Evolutionary conservation across 2,113 vertebrate species (phyloP).

Genomic region (Epinephelus lanceolatus): DNA sequence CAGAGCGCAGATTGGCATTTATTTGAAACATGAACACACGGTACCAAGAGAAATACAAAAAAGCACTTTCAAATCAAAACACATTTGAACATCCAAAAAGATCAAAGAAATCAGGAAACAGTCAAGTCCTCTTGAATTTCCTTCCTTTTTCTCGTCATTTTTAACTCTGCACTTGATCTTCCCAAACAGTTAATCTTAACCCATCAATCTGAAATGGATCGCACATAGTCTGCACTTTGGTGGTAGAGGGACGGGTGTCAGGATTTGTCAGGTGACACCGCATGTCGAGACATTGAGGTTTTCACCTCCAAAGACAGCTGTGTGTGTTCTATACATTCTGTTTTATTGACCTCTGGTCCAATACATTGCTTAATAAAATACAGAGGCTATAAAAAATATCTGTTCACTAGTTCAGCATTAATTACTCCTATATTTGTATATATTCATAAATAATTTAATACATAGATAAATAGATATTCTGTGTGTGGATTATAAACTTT

Average conservation of each 20-base stretch:
- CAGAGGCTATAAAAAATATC: slow-evolving; percentile 87
- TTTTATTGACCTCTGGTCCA: slow-evolving; percentile 73
- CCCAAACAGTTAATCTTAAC: slow-evolving; percentile 49
- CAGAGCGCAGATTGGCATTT: slow-evolving; percentile 76
- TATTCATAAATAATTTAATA: slow-evolving; percentile 81
- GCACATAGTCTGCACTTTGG: slow-evolving; percentile 64
- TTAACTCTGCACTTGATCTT: not conserved
- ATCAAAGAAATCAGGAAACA: slow-evolving; percentile 72
- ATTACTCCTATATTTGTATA: slow-evolving; percentile 64
- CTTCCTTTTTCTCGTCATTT: not conserved
- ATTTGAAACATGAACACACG: slow-evolving; percentile 83
- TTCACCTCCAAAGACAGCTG: slow-evolving; percentile 72
- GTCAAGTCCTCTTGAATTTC: slow-evolving; percentile 61
- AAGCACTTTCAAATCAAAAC: slow-evolving; percentile 79
- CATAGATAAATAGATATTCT: slow-evolving; percentile 89
- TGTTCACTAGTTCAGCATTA: slow-evolving; percentile 77
- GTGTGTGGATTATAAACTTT: slow-evolving; percentile 85
- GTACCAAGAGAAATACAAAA: slow-evolving; percentile 78
- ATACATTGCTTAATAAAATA: slow-evolving; percentile 84
- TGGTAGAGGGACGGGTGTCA: slow-evolving; percentile 60
- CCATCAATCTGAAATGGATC: slow-evolving; percentile 15
- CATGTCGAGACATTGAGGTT: slow-evolving; percentile 52
- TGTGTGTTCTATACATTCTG: slow-evolving; percentile 82
- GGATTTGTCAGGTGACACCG: slow-evolving; percentile 42
- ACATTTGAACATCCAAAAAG: slow-evolving; percentile 73